Base-by-base conservation (phyloP, 2,797 vertebrate genomes). In the Tragelaphus oryx region DNA sequence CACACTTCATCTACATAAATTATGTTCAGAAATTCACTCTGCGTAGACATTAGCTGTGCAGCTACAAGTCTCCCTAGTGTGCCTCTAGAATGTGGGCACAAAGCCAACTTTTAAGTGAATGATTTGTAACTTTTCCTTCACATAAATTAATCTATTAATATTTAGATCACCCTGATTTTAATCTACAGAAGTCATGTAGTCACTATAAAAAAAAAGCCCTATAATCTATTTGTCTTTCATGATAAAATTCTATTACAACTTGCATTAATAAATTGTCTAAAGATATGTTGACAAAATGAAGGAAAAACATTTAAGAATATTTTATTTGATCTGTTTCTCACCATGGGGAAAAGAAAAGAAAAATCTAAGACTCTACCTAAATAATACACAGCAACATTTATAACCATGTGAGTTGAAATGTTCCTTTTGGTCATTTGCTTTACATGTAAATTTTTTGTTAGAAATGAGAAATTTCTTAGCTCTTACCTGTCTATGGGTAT, bases 1-100 rank as follows among this genome's bases (percentile, higher is more conserved):
- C 99, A 98, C 98, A 98, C 98, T 99, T 99, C 98, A 98, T 98
- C 98, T 99, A 98, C 99, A 99, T 99, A 99, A 99, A 99, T 99
- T 98, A 99, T 98, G 98, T 96, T 98, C 98, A 98, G 96, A 99
- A 99, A 97, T 96, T 98, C 97, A 98, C 98, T 98, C 98, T 97
- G 96, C 95, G 97, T 98, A 98, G 98, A 97, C 97, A 87, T 97
- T 98, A 98, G 97, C 96, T 96, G 96, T 59, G 37, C 87, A 97
- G 98, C 98, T 98, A 98, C 97, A 83, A 96, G 52, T 82, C 98
- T 98, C 98, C 97, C 94, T 97, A 92, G 94, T 96, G 98, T 96
- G 97, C 98, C 96, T 95, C 97, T 79, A 98, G 98, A 89, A 98
- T 98, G 96, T 97, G 97, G 98, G 98, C 98, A 96, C 22, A 12